These are phyloP conservation scores for Turritopsis rubra DNA, from an alignment of 30 jellyfish, hydroid and myxozoan species.

Conservation along the genomic window DNA sequence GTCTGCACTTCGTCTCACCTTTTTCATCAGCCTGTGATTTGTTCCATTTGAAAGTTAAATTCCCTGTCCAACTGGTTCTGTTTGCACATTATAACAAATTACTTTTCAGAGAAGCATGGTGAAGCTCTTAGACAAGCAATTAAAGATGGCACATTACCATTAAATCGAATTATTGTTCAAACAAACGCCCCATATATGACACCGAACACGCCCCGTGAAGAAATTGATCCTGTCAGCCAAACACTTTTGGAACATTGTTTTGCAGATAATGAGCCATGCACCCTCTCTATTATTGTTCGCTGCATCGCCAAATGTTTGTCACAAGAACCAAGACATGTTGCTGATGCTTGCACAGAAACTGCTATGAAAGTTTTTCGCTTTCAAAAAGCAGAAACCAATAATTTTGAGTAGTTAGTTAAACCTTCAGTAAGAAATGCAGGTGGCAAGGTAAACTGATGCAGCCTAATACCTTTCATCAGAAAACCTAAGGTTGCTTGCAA, in stretches of 20 bases:
- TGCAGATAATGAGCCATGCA: constrained; percentile 89
- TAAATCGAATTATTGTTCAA: constrained; percentile 68
- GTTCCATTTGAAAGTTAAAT: no score
- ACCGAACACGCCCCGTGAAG: constrained; percentile 69
- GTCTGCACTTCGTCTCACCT: no score
- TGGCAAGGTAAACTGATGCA: constrained; percentile 50
- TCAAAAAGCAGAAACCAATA: constrained; percentile 22
- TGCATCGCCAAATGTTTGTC: constrained; percentile 80
- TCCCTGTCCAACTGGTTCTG: no score
- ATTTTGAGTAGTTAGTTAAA: background rate
- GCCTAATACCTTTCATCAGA: constrained; percentile 7
- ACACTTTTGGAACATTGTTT: constrained; percentile 59
- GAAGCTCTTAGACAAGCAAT: constrained; percentile 66
- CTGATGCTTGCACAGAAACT: constrained; percentile 64
- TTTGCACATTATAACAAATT: background rate
- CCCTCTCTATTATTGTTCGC: constrained; percentile 65
- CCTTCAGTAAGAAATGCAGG: constrained; percentile 36
- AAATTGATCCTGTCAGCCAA: constrained; percentile 84
- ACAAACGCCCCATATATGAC: constrained; percentile 96
- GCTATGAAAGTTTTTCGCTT: constrained; percentile 77
- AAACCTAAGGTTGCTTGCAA: constrained; percentile 19
- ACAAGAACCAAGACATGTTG: constrained; percentile 79
- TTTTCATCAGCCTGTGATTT: no score
- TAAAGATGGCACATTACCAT: constrained; percentile 73
- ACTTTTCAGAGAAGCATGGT: constrained; percentile 72